phyloP scores from a whole-genome alignment of 92 coral and sea anemone species.

The Siderastrea radians region DNA sequence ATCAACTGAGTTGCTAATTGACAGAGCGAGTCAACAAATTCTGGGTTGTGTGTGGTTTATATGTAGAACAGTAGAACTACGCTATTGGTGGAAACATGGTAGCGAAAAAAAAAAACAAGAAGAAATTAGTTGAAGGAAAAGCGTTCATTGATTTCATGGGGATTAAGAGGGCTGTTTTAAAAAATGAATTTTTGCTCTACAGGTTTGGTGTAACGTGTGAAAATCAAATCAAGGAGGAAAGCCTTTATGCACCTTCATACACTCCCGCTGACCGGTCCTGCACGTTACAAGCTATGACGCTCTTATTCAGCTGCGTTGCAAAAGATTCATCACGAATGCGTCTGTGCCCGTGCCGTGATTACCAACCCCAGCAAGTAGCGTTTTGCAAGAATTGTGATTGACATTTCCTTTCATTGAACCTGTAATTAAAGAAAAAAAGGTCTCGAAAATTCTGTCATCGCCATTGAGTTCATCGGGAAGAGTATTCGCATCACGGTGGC shows the following conservation, averaged over 20 bases:
- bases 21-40: no score
- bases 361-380: constrained; percentile 35
- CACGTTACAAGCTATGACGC: constrained; percentile 13
- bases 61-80: no score
- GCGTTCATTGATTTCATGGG: not conserved
- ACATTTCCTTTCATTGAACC: not conserved
- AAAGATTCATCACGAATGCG: constrained; percentile 19
- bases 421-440: no score
- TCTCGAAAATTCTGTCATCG: no score
- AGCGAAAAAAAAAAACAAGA: no score
- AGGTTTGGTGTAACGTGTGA: constrained; percentile 18
- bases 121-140: no score
- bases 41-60: no score
- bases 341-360: constrained; percentile 42
- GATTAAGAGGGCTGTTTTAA: not conserved
- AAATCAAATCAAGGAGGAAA: constrained; percentile 8
- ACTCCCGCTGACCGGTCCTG: constrained; percentile 24
- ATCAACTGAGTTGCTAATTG: no score
- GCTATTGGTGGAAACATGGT: no score
- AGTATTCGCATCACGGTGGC: no score
- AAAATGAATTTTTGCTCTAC: not conserved
- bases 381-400: constrained; percentile 41
- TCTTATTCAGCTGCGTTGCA: constrained; percentile 38
- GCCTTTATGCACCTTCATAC: constrained; percentile 36
- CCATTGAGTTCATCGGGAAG: no score